phyloP scores from a whole-genome alignment of 1,140 invertebrate genomes.

The Steinernema feltiae region DNA sequence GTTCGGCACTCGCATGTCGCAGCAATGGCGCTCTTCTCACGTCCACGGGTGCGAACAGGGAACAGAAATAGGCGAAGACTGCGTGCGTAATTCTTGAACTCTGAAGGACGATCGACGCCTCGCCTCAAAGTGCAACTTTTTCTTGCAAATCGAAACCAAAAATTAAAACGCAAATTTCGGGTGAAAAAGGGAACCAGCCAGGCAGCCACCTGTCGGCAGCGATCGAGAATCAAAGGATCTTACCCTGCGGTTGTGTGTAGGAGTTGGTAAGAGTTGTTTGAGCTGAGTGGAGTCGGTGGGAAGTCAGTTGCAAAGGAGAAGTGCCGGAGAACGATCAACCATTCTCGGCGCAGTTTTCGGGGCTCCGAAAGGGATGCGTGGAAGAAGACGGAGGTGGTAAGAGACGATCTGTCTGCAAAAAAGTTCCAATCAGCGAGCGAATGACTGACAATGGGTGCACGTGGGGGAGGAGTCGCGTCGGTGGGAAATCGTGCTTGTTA shows the following conservation, averaged over 20 bases:
- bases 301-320: neutral
- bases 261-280: neutral
- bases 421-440: too few species aligned
- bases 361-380: neutral
- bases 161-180: neutral
- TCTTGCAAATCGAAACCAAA: neutral
- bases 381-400: neutral
- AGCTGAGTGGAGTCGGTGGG: neutral
- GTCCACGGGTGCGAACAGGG: too few species aligned
- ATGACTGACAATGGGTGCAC: too few species aligned
- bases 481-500: too few species aligned
- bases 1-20: too few species aligned
- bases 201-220: too few species aligned
- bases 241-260: neutral
- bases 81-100: neutral
- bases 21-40: too few species aligned
- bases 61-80: neutral
- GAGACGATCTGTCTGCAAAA: neutral
- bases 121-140: neutral
- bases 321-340: constrained; percentile 1
- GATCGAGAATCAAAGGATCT: too few species aligned
- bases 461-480: too few species aligned
- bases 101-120: neutral
- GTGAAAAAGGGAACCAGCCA: neutral
- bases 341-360: constrained; percentile 3